phyloP scores from a whole-genome alignment of 2,888 invertebrate genomes.

The Cosmopolites sordidus region DNA sequence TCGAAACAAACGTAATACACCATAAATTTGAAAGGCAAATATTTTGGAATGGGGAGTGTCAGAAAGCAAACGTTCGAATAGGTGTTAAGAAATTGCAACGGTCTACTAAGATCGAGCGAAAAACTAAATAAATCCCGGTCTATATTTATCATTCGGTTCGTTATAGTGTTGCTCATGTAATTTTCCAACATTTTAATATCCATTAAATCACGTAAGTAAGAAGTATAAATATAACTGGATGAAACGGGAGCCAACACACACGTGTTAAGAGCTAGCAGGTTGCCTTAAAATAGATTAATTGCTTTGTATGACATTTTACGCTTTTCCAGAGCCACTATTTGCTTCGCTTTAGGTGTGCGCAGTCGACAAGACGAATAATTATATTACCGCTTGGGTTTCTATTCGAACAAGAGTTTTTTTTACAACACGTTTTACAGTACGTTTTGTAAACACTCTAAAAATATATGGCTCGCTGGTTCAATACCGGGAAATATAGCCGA shows the following conservation, averaged over 20 bases:
- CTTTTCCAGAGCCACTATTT: constrained; percentile 10
- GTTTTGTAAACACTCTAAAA: too few relatives aligned
- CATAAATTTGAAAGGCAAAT: neutral
- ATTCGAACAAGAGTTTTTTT: too few relatives aligned
- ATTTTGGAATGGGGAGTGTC: neutral
- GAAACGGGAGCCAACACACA: constrained; percentile 23
- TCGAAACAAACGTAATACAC: neutral
- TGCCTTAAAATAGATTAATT: constrained; percentile 28
- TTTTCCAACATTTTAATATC: constrained; percentile 26
- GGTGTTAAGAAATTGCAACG: constrained; percentile 19
- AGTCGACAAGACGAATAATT: too few relatives aligned
- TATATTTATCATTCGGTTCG: constrained; percentile 19
- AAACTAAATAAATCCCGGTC: constrained; percentile 18
- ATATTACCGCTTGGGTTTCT: too few relatives aligned
- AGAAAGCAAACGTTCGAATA: constrained; percentile 9
- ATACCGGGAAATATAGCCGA: too few relatives aligned
- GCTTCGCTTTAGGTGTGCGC: too few relatives aligned
- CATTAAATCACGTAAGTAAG: constrained; percentile 19
- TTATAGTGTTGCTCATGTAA: constrained; percentile 24
- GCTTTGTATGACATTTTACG: constrained; percentile 22
- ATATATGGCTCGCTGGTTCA: too few relatives aligned
- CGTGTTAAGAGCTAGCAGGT: constrained; percentile 26
- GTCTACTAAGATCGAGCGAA: constrained; percentile 11
- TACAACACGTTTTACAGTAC: too few relatives aligned
- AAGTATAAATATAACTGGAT: constrained; percentile 23